phyloP scores from a whole-genome alignment of 2,113 vertebrate genomes.

The Oreochromis aureus region DNA sequence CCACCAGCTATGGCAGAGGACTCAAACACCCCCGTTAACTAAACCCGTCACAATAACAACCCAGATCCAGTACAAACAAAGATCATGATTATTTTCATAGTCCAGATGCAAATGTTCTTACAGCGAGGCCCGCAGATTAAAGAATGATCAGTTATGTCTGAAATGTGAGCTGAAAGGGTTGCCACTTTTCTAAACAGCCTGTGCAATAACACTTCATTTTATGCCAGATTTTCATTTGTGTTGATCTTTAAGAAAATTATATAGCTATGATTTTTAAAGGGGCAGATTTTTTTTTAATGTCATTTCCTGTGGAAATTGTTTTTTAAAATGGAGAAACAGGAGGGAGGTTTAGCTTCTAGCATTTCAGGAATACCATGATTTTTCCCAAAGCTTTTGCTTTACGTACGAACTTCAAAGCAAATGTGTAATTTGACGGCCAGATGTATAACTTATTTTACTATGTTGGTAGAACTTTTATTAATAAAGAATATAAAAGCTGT shows the following conservation, averaged over 20 bases:
- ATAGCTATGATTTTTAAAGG: constrained; percentile 73
- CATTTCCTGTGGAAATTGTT: constrained; percentile 97
- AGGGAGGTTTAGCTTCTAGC: constrained; percentile 31
- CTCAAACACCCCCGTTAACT: background rate
- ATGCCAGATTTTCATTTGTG: constrained; percentile 64
- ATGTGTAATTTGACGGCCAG: constrained; percentile 66
- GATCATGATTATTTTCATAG: constrained; percentile 41
- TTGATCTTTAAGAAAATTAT: constrained; percentile 57
- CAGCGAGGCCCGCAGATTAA: constrained; percentile 31
- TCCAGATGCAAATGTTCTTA: constrained; percentile 20
- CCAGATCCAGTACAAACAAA: constrained; percentile 12
- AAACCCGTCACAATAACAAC: background rate
- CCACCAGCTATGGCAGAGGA: constrained; percentile 6
- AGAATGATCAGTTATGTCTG: constrained; percentile 33
- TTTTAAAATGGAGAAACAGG: constrained; percentile 20
- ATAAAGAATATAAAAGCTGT: constrained; percentile 66
- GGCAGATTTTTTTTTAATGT: constrained; percentile 52
- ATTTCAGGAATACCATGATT: constrained; percentile 53
- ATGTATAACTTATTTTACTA: constrained; percentile 79
- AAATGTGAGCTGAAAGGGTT: constrained; percentile 33
- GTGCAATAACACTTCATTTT: constrained; percentile 67
- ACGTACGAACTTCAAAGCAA: constrained; percentile 29
- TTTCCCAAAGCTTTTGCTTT: constrained; percentile 46
- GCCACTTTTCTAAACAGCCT: constrained; percentile 39
- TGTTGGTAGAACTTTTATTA: constrained; percentile 70